Evolutionary conservation across 2,888 invertebrate genomes (phyloP).

Genomic region (Cordylochernes scorpioides): DNA sequence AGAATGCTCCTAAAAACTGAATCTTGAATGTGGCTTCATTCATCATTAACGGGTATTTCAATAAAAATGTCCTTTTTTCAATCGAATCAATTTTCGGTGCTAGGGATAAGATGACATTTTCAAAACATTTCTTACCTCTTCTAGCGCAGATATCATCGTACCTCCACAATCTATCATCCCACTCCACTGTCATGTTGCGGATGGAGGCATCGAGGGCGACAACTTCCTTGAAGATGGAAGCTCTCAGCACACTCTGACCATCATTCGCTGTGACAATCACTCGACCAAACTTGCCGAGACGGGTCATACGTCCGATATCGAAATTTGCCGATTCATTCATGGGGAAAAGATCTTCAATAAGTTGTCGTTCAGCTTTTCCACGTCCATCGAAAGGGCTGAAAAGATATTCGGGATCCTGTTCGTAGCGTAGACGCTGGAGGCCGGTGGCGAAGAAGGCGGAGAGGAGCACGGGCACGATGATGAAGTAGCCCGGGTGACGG

Average conservation of each 20-base stretch:
- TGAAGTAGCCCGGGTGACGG: constrained; percentile 56
- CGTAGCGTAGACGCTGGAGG: constrained; percentile 55
- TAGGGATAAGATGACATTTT: constrained; percentile 56
- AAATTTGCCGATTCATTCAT: constrained; percentile 63
- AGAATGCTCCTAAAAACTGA: constrained; percentile 58
- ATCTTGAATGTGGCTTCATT: constrained; percentile 66
- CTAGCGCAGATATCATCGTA: constrained; percentile 49
- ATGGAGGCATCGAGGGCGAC: constrained; percentile 44
- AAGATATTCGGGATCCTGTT: constrained; percentile 75
- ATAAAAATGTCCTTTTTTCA: constrained; percentile 42
- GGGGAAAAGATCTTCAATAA: constrained; percentile 57
- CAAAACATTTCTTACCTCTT: constrained; percentile 55
- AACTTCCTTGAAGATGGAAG: constrained; percentile 49
- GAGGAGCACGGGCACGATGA: constrained; percentile 52
- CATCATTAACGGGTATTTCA: constrained; percentile 67
- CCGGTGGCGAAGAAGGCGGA: constrained; percentile 57
- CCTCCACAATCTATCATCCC: constrained; percentile 21
- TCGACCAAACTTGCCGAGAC: constrained; percentile 67
- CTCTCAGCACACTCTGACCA: constrained; percentile 47
- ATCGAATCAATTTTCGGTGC: constrained; percentile 57
- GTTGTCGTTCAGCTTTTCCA: constrained; percentile 37
- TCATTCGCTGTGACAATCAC: constrained; percentile 56
- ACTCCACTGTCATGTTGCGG: constrained; percentile 42
- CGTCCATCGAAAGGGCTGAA: constrained; percentile 67
- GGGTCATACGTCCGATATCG: constrained; percentile 57